Conservation (phyloP, 2,888 invertebrate genomes). For the Agonopterix arenella region DNA sequence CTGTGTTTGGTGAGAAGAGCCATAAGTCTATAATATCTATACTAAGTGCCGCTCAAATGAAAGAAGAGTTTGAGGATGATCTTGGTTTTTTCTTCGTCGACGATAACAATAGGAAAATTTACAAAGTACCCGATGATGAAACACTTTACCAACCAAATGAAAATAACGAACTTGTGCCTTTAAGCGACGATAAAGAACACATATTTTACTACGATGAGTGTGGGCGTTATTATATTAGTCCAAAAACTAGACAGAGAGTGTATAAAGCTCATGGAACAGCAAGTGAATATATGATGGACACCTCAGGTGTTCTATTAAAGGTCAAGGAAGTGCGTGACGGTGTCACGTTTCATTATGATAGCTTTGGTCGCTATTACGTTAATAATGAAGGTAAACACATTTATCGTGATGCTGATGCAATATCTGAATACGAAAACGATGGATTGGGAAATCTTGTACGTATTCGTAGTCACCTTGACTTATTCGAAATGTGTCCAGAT, state of each 20-base stretch:
- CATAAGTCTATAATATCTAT: conserved; percentile 60
- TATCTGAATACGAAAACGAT: conserved; percentile 67
- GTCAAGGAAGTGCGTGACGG: conserved; percentile 55
- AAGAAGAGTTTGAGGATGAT: conserved; percentile 59
- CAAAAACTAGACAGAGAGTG: conserved; percentile 45
- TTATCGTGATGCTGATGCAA: conserved; percentile 51
- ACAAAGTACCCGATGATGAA: conserved; percentile 43
- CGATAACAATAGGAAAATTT: conserved; percentile 58
- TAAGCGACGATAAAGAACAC: conserved; percentile 49
- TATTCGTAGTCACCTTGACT: conserved; percentile 49
- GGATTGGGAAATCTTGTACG: conserved; percentile 68
- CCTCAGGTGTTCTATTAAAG: conserved; percentile 53
- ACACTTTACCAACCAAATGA: conserved; percentile 57
- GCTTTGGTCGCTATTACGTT: conserved; percentile 60
- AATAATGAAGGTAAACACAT: conserved; percentile 56
- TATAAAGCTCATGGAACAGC: conserved; percentile 57
- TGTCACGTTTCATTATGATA: conserved; percentile 55
- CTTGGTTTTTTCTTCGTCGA: conserved; percentile 56
- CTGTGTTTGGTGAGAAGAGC: conserved; percentile 43
- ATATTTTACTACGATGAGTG: conserved; percentile 65
- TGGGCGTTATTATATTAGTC: conserved; percentile 57
- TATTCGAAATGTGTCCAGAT: conserved; percentile 52
- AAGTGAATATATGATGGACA: conserved; percentile 65
- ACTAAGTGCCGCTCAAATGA: conserved; percentile 49
- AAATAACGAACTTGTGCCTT: conserved; percentile 45